Conservation (phyloP, 1,140 invertebrate genomes). For the Drosophila kikkawai region DNA sequence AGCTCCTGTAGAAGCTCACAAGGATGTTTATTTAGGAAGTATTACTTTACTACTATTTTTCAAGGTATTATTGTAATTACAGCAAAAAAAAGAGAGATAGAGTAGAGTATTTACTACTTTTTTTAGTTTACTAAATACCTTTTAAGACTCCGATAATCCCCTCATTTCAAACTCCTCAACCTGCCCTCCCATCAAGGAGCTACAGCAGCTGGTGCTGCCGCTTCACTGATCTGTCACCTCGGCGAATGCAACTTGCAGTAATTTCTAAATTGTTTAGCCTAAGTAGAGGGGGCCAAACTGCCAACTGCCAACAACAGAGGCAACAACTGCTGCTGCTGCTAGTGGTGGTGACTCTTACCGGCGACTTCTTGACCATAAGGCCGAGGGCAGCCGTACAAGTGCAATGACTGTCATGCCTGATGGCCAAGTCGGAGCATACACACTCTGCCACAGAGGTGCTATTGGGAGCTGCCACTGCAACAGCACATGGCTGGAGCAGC, state of each 20-base stretch:
- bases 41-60: background rate
- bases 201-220: slow-evolving; percentile 30
- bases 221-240: slow-evolving; percentile 29
- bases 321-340: background rate
- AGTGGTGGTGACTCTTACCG: background rate
- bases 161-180: slow-evolving; percentile 7
- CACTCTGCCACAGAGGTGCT: slow-evolving; percentile 11
- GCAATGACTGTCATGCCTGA: slow-evolving; percentile 62
- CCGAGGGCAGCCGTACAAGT: slow-evolving; percentile 67
- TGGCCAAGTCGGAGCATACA: slow-evolving; percentile 18
- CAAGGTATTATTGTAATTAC: background rate
- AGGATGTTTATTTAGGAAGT: background rate
- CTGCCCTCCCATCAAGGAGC: slow-evolving; percentile 23
- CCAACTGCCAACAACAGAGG: slow-evolving; percentile 1
- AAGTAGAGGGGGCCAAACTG: slow-evolving; percentile 5
- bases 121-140: background rate
- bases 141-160: background rate
- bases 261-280: slow-evolving; percentile 60
- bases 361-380: slow-evolving; percentile 39
- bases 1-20: background rate
- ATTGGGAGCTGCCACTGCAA: background rate
- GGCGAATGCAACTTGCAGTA: slow-evolving; percentile 28
- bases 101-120: background rate
- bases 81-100: too few relatives aligned
- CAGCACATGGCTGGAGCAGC: slow-evolving; percentile 52